Base-by-base conservation (phyloP, 2,888 invertebrate genomes). In the Cyclophora punctaria region DNA sequence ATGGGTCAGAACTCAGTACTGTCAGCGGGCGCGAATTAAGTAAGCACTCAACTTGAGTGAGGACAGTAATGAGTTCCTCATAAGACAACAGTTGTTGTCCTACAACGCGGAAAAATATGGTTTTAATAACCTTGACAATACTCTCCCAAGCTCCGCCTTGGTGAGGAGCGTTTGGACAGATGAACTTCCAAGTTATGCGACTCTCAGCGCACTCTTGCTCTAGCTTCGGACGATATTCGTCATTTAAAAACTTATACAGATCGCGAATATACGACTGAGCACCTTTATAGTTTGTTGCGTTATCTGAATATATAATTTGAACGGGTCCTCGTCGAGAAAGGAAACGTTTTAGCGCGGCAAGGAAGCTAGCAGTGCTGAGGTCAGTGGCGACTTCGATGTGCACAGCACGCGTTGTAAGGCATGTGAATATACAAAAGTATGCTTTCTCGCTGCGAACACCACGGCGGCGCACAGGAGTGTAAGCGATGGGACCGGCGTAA, bases 261-360 rank as follows among this genome's bases (percentile, higher is more conserved):
- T 56, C 53, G 4, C 45, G 7, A 7, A 57, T 7, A 3, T 53
- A 33, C 2, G 44, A 5, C 7, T 44, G 45, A 3, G 59, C 58
- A 0, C 58, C 62, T 3, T 56, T 43, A 37, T 68, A 74, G 45
- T 71, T 73, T 0, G 68, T 67, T 1, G 66, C 70, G 6, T 64
- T 58, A 44, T 73, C 71, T 1, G 63, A 63, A 41, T 59, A 62
- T 0, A 72, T 44, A 1, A 52, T 42, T 6, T 41, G 7, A 4
- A 61, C 59, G 1, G 59, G 54, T 3, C 70, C 70, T 20, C 69
- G 53, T 0, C 68, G 50, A 0, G 69, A 58, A 1, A 69, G 47
- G 41, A 75, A 73, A 6, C 70, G 53, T 6, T 64, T 55, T 1
- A 72, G 55, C 0, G 69, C 62, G 0, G 60, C 58, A 3, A 73